Base-by-base conservation (phyloP, 2,113 vertebrate genomes). In the Syngnathoides biaculeatus region DNA sequence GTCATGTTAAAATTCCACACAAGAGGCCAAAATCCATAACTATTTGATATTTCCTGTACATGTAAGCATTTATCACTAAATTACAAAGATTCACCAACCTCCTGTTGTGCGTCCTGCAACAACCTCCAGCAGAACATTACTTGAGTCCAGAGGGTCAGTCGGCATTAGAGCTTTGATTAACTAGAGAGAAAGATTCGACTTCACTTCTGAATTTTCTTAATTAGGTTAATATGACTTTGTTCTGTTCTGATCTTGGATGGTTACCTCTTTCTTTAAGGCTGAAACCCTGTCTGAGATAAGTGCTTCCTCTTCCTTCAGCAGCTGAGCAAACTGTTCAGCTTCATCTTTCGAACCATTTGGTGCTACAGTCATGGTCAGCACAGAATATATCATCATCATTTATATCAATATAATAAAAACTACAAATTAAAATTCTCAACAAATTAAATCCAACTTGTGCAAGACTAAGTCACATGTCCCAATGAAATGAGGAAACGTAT, bases 81-180 rank as follows among this genome's bases (percentile, higher is more conserved):
- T n/a, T n/a, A 22, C 4, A 11, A 13, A 65, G 53, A 22, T 9
- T 53, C 35, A 61, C 57, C 42, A 68, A 96, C 97, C 97, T 94
- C 96, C 97, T 47, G 96, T 99, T 40, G 97, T 99, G 81, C 95
- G 93, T 81, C 97, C 96, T 67, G 95, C 90, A 45, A 92, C 93
- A 17, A 99, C 94, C 81, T 99, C 97, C 71, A 99, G 86, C 78
- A 98, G 63, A 24, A 94, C 88, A 61, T 90, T 77, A 78, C 86
- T 94, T 69, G 82, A 48, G 67, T 97, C 95, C 0, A 91, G 90
- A 74, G 92, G 94, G 78, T 94, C 94, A 64, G 84, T 73, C 63
- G 95, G 95, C 53, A 94, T 79, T 15, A 99, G 84, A 64, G 82
- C 84, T 84, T 90, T 90, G 61, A 95, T 91, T 82, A 99, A 76